A percentile compares a stretch with the other conserved stretches of the same genome.
Conservation (phyloP, 2,113 vertebrate genomes). For the Tragelaphus scriptus region DNA sequence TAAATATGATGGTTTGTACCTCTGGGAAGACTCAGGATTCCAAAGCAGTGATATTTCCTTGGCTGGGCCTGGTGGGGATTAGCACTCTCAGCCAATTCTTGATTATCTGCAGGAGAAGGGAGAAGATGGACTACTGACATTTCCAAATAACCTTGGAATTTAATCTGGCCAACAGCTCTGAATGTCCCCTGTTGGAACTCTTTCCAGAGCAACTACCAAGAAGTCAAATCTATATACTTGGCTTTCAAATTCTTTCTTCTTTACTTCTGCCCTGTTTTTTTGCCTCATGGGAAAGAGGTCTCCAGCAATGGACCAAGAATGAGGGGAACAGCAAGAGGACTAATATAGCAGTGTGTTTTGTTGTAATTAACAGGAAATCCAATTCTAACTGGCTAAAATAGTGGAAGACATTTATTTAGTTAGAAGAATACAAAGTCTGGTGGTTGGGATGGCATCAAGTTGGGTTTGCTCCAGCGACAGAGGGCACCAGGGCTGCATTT, state of each 20-base stretch:
- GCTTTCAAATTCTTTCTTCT: neutral
- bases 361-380: neutral
- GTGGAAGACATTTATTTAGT: neutral
- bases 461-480: neutral
- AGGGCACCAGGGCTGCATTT: neutral
- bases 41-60: slow-evolving; percentile 34
- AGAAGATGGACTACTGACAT: neutral
- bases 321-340: neutral
- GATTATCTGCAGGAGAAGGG: slow-evolving; percentile 47
- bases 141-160: slow-evolving; percentile 35
- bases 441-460: neutral
- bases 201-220: slow-evolving; percentile 15
- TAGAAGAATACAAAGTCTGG: neutral
- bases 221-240: neutral
- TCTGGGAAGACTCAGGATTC: slow-evolving; percentile 18
- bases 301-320: neutral
- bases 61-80: slow-evolving; percentile 11
- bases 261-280: neutral
- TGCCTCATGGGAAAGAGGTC: neutral
- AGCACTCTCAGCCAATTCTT: slow-evolving; percentile 28
- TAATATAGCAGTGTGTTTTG: too few relatives aligned
- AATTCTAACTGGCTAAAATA: neutral
- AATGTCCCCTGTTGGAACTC: neutral
- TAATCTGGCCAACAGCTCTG: neutral
- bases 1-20: neutral